Evolutionary conservation across 2,797 vertebrate species (phyloP).

Genomic region (Botia kubotai): DNA sequence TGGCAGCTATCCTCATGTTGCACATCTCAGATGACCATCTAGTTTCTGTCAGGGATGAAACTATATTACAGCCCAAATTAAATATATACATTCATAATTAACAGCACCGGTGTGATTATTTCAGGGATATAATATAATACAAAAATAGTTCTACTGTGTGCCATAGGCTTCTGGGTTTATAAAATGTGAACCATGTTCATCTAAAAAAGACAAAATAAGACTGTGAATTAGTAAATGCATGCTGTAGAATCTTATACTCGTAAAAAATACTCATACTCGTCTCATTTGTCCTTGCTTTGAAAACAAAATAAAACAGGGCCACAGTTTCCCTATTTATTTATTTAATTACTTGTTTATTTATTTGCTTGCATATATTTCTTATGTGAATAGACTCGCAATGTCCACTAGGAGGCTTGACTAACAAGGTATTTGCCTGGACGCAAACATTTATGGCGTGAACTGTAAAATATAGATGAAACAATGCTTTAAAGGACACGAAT

Average conservation of each 20-base stretch:
- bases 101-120: no score
- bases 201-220: no score
- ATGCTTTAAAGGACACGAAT: constrained; percentile 27
- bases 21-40: not conserved
- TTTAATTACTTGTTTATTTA: constrained; percentile 18
- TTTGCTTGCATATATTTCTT: constrained; percentile 32
- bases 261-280: not conserved
- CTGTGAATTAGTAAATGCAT: no score
- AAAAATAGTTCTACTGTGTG: no score
- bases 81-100: not conserved
- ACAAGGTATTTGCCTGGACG: constrained; percentile 47
- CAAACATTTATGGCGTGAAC: constrained; percentile 56
- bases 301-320: not conserved
- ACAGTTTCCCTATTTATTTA: constrained; percentile 1
- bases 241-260: not conserved
- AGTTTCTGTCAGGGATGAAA: not conserved
- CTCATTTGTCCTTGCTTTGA: not conserved
- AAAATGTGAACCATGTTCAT: no score
- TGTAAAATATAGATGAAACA: constrained; percentile 36
- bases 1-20: not conserved
- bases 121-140: no score
- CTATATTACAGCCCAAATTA: no score
- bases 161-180: no score
- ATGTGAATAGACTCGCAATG: constrained; percentile 27
- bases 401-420: constrained; percentile 59